These are phyloP conservation scores for Noctuana brunneofusca DNA, from an alignment of 2,888 invertebrate genomes.

Conservation along the genomic window DNA sequence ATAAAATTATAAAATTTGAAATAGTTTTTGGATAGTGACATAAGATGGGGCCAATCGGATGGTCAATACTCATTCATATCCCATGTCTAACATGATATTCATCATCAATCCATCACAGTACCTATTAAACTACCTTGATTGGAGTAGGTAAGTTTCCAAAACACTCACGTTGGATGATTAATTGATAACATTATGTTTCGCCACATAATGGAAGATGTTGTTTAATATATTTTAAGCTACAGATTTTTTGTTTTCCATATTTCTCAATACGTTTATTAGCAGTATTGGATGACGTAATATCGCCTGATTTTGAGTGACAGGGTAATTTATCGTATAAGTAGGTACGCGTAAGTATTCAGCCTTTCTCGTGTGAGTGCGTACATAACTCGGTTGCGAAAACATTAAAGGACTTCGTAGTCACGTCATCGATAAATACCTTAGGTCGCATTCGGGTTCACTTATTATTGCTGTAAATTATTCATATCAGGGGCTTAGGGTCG, in stretches of 20 bases:
- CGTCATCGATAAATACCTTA: slow-evolving; percentile 17
- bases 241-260: not conserved
- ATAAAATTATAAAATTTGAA: too few species aligned
- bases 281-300: slow-evolving; percentile 22
- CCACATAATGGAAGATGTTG: not conserved
- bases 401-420: slow-evolving; percentile 14
- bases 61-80: too few species aligned
- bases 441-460: slow-evolving; percentile 23
- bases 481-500: slow-evolving; percentile 23
- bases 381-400: slow-evolving; percentile 1
- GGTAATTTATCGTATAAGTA: not conserved
- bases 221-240: not conserved
- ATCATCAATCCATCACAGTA: too few species aligned
- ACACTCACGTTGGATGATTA: too few species aligned
- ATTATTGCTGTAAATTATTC: slow-evolving; percentile 22
- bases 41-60: too few species aligned
- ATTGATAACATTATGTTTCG: not conserved
- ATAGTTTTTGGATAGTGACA: too few species aligned
- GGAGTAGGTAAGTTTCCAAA: too few species aligned
- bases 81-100: too few species aligned
- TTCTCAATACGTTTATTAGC: not conserved
- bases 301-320: slow-evolving; percentile 20
- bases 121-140: too few species aligned
- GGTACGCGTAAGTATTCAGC: not conserved
- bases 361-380: not conserved